These are phyloP conservation scores for Hydrozoanthus tunicans DNA, from an alignment of 64 coral and sea anemone genomes.

Conservation along the genomic window DNA sequence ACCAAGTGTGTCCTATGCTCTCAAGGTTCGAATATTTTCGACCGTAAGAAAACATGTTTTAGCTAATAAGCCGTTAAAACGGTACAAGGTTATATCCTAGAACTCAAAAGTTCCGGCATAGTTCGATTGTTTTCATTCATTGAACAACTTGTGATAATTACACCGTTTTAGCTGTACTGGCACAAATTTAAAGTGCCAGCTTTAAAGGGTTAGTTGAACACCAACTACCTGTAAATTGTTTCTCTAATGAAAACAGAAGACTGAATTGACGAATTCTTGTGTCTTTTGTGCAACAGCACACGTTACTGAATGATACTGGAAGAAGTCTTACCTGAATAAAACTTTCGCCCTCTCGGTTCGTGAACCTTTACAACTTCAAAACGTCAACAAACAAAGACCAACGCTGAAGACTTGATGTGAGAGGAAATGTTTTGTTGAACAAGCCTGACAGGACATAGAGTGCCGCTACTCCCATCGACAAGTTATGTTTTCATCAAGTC, in stretches of 20 bases:
- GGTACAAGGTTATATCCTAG: no score
- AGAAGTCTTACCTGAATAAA: constrained; percentile 13
- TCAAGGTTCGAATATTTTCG: no score
- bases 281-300: no score
- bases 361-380: neutral
- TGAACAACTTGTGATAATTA: neutral
- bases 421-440: neutral
- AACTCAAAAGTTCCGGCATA: no score
- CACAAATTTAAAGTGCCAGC: neutral
- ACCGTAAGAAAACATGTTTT: no score
- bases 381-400: neutral
- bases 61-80: no score
- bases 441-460: constrained; percentile 34
- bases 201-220: neutral
- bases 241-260: no score
- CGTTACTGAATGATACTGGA: neutral
- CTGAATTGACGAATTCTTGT: no score
- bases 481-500: constrained; percentile 54
- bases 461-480: neutral
- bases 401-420: neutral
- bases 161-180: neutral
- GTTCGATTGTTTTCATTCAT: constrained; percentile 13
- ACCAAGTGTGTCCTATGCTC: no score
- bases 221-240: no score
- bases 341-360: neutral